Percentiles rank a stretch among this genome's conserved stretches.
phyloP scores from a whole-genome alignment of 2,113 vertebrate species.

The Poecile atricapillus region DNA sequence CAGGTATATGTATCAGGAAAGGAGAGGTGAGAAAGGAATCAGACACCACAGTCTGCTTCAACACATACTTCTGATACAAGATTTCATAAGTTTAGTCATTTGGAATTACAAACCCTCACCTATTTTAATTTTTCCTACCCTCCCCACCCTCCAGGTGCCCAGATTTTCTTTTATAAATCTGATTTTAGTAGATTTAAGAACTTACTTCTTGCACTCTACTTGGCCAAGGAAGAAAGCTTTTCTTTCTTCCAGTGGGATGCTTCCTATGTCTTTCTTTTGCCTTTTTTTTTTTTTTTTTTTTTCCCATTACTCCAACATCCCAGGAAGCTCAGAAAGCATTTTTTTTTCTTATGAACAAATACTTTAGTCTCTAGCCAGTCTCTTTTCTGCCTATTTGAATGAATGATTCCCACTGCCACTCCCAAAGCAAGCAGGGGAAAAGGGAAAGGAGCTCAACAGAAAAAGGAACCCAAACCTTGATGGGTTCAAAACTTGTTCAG shows the following conservation, averaged over 20 bases:
- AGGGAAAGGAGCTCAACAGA: not conserved
- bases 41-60: not conserved
- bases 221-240: not conserved
- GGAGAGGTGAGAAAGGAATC: not conserved
- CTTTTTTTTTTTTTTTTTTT: not conserved
- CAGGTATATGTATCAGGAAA: not conserved
- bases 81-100: not conserved
- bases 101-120: not conserved
- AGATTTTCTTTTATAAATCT: not conserved
- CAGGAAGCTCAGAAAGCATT: not conserved
- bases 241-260: not conserved
- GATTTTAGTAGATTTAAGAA: not conserved
- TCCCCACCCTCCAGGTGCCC: rapidly evolving
- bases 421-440: not conserved
- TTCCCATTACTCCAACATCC: not conserved
- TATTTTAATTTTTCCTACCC: rapidly evolving
- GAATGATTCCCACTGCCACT: not conserved
- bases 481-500: not conserved
- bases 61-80: not conserved
- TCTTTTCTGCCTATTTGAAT: not conserved
- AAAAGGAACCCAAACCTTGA: not conserved
- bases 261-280: not conserved
- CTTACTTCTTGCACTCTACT: not conserved
- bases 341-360: not conserved
- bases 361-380: not conserved